Evolutionary conservation across 1,140 invertebrate species (phyloP), one percentile per base, ranked within the genome.

Genomic region (Arctopsyche grandis): DNA sequence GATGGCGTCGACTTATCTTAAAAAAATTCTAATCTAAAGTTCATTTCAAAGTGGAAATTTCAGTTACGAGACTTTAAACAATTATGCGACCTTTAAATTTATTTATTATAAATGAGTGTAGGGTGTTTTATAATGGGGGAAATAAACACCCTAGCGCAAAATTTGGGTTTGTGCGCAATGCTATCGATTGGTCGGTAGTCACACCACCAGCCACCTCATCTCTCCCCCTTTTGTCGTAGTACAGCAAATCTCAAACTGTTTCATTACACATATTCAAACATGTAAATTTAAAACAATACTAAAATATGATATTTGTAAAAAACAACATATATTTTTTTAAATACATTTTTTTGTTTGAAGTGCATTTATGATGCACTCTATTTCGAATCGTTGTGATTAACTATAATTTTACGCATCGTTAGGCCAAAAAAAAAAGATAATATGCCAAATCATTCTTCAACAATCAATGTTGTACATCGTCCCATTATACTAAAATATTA

Each of bases 101-200:
- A n/a, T n/a, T 38, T 38, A 7, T 38, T 38, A 38, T 38, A 7
- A 7, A 10, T 21, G 58, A 21, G 21, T 60, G 19, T 60, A 10
- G 58, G 58, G n/a, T 9, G 9, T 22, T 16, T 60, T 60, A 60
- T 60, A 60, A 16, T 60, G 4, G 58, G 58, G 58, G 48, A 19
- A 52, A 5, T 22, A 66, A n/a, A 26, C 24, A 29, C 63, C 3
- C 24, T 66, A 26, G 9, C 21, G 21, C 21, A 66, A 66, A 66
- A 24, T 66, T 66, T 26, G 22, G 24, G 63, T 1, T 56, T 56
- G 48, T 74, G 71, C 71, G 71, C 71, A 24, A 1, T 58, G 16
- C 16, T 74, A 76, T 76, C 56, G 74, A 76, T 76, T 76, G 24
- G 52, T 29, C 3, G 1, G 43, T 1, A 29, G 73, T 76, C 56